phyloP scores from a whole-genome alignment of 2,113 vertebrate genomes.

The Leptobrachium ailaonicum region DNA sequence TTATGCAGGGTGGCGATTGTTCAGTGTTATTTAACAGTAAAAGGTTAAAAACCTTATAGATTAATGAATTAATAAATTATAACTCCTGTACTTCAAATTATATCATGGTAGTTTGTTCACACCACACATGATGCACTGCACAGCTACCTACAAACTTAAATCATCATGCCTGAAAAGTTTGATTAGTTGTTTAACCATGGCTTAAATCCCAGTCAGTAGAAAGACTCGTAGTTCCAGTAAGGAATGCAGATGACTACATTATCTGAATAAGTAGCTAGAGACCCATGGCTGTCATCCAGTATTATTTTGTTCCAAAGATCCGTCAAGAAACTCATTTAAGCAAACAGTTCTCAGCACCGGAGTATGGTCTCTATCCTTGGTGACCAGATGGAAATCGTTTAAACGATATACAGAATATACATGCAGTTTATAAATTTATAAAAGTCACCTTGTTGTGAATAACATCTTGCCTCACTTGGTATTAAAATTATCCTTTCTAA shows the following conservation, averaged over 20 bases:
- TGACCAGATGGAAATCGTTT: not conserved
- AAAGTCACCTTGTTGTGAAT: not conserved
- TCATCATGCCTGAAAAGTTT: constrained; percentile 1
- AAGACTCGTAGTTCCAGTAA: constrained; percentile 4
- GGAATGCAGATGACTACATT: constrained; percentile 1
- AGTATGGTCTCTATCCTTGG: not conserved
- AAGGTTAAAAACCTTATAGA: too few relatives aligned
- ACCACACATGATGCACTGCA: not conserved
- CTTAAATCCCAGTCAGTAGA: not conserved
- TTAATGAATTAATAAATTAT: too few relatives aligned
- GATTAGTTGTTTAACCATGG: not conserved
- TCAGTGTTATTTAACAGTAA: too few relatives aligned
- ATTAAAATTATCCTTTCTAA: not conserved
- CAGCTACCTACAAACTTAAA: not conserved
- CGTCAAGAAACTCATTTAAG: constrained; percentile 15
- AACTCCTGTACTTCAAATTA: too few relatives aligned
- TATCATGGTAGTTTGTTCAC: too few relatives aligned
- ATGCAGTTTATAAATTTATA: not conserved
- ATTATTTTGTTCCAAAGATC: not conserved
- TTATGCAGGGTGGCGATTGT: too few relatives aligned
- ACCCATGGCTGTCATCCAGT: constrained; percentile 22
- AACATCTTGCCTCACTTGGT: not conserved
- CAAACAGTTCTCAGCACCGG: not conserved
- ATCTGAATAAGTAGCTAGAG: not conserved
- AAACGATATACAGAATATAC: not conserved